Percentiles rank a stretch among this genome's conserved stretches.
phyloP scores from a whole-genome alignment of 2,113 vertebrate species.

The Sylvietta virens region DNA sequence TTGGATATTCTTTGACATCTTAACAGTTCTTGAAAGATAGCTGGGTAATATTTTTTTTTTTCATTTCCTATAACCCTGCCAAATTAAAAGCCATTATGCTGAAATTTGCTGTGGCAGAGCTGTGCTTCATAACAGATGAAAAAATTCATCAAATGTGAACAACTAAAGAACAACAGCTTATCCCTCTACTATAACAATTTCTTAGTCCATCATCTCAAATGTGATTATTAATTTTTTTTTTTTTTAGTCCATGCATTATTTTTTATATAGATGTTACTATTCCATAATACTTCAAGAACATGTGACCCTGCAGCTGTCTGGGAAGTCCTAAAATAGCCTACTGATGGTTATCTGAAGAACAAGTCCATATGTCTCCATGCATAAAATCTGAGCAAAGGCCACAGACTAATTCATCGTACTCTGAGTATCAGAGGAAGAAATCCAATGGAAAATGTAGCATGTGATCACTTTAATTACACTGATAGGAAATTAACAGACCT shows the following conservation, averaged over 20 bases:
- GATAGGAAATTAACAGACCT: not conserved
- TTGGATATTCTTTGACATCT: not conserved
- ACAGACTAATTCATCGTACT: not conserved
- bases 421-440: not conserved
- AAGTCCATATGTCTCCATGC: not conserved
- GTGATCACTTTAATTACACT: not conserved
- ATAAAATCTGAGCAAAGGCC: not conserved
- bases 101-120: not conserved
- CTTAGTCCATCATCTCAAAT: not conserved
- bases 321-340: not conserved
- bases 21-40: not conserved
- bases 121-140: not conserved
- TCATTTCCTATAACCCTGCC: not conserved
- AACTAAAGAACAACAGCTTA: not conserved
- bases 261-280: not conserved
- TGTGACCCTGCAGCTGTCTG: not conserved
- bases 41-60: not conserved
- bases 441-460: not conserved
- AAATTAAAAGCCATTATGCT: not conserved
- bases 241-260: not conserved
- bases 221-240: not conserved
- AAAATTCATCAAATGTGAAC: not conserved
- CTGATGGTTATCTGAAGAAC: not conserved
- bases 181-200: not conserved
- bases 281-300: not conserved